phyloP scores from a whole-genome alignment of 2,888 invertebrate species.

The Hirudinaria manillensis region DNA sequence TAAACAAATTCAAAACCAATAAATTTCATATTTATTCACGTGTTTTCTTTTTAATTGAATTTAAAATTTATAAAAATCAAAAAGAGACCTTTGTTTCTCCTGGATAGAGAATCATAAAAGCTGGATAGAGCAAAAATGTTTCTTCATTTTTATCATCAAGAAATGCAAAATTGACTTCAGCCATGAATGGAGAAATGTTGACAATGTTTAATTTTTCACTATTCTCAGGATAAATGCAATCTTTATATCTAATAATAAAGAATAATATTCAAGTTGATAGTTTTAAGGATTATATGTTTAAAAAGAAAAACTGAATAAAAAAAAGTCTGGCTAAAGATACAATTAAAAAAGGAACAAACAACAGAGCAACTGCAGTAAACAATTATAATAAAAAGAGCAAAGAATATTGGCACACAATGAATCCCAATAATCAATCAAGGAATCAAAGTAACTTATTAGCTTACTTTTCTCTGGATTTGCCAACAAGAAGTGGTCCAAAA shows the following conservation, averaged over 20 bases:
- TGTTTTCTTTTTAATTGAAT: too few relatives aligned
- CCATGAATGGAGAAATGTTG: conserved; percentile 53
- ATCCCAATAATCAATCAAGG: too few relatives aligned
- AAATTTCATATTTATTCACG: too few relatives aligned
- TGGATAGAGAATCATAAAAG: conserved; percentile 51
- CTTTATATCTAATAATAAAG: conserved; percentile 45
- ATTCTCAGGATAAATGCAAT: conserved; percentile 53
- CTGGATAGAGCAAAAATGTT: conserved; percentile 53
- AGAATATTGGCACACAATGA: too few relatives aligned
- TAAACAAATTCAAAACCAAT: background rate
- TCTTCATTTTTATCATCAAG: conserved; percentile 52
- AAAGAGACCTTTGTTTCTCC: conserved; percentile 45
- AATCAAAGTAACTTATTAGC: background rate
- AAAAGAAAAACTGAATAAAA: background rate
- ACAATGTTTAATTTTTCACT: conserved; percentile 50
- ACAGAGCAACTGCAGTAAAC: conserved; percentile 4
- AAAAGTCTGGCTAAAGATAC: background rate
- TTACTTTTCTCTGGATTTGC: conserved; percentile 52
- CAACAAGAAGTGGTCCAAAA: conserved; percentile 55
- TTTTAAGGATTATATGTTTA: background rate
- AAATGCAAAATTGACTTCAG: conserved; percentile 54
- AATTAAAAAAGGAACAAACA: background rate
- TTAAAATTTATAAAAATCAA: background rate
- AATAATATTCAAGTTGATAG: background rate
- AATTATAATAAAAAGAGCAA: too few relatives aligned